Evolutionary conservation across 1,140 invertebrate genomes (phyloP).

Genomic region (Drosophila orosa): DNA sequence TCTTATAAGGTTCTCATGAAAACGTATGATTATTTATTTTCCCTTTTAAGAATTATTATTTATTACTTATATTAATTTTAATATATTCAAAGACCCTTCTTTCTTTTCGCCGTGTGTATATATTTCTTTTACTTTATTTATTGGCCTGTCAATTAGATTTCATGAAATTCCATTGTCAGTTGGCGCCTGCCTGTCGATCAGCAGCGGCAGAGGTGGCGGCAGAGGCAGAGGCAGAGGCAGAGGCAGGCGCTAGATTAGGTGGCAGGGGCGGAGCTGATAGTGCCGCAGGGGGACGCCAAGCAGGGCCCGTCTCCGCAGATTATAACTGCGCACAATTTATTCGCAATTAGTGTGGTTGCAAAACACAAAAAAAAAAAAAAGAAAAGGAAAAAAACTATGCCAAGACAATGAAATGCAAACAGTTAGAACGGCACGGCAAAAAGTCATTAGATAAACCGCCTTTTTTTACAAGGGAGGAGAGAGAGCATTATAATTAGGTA

Average conservation of each 20-base stretch:
- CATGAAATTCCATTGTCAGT: constrained; percentile 42
- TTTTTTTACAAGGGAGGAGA: constrained; percentile 2
- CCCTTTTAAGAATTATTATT: no score
- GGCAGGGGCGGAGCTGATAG: constrained; percentile 29
- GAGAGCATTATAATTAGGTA: constrained; percentile 29
- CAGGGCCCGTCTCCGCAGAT: constrained; percentile 31
- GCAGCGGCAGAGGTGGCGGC: background rate
- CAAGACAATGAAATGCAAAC: constrained; percentile 60
- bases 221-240: constrained; percentile 7
- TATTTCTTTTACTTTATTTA: constrained; percentile 42
- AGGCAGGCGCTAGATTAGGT: constrained; percentile 32
- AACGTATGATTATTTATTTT: no score
- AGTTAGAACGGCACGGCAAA: constrained; percentile 46
- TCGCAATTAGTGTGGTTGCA: constrained; percentile 57
- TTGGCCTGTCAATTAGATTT: constrained; percentile 41
- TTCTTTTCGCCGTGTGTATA: constrained; percentile 4
- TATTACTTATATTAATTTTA: background rate
- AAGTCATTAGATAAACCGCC: constrained; percentile 53
- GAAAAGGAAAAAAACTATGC: constrained; percentile 25
- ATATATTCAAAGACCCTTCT: background rate
- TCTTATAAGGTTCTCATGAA: no score
- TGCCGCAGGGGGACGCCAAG: background rate
- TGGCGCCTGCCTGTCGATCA: constrained; percentile 49
- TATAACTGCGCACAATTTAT: constrained; percentile 59
- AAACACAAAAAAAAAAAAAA: constrained; percentile 26